phyloP scores from a whole-genome alignment of 2,113 vertebrate genomes.

The Triplophysa rosa region DNA sequence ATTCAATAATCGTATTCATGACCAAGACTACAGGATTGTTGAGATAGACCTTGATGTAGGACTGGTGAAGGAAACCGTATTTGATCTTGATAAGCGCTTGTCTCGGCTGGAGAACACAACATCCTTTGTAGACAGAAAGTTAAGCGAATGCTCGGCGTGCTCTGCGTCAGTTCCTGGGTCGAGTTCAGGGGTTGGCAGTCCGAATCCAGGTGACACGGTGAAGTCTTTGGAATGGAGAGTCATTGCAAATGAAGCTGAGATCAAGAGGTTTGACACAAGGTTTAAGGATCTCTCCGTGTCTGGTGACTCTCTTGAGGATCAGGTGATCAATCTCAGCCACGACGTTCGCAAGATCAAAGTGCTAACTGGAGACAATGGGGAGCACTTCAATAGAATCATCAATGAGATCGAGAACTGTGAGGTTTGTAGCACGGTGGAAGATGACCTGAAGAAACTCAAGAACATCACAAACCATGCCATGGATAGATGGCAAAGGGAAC shows the following conservation, averaged over 20 bases:
- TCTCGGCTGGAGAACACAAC: constrained; percentile 64
- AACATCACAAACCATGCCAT: constrained; percentile 78
- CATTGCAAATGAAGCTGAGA: constrained; percentile 76
- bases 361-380: constrained; percentile 68
- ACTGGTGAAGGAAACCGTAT: constrained; percentile 63
- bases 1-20: constrained; percentile 70
- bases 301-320: constrained; percentile 71
- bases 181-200: not conserved
- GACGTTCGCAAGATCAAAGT: constrained; percentile 70
- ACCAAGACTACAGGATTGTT: constrained; percentile 66
- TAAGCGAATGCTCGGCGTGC: constrained; percentile 61
- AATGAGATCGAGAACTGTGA: constrained; percentile 69
- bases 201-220: constrained; percentile 60
- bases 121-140: constrained; percentile 60
- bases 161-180: constrained; percentile 39
- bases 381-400: constrained; percentile 72
- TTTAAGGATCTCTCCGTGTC: constrained; percentile 78
- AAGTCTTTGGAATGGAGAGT: constrained; percentile 80
- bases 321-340: constrained; percentile 74
- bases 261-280: constrained; percentile 73
- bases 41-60: constrained; percentile 73
- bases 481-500: constrained; percentile 69
- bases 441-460: constrained; percentile 71
- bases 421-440: constrained; percentile 63
- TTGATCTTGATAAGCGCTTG: constrained; percentile 62